phyloP scores from a whole-genome alignment of 1,140 invertebrate genomes.

The Danaus melanippus region DNA sequence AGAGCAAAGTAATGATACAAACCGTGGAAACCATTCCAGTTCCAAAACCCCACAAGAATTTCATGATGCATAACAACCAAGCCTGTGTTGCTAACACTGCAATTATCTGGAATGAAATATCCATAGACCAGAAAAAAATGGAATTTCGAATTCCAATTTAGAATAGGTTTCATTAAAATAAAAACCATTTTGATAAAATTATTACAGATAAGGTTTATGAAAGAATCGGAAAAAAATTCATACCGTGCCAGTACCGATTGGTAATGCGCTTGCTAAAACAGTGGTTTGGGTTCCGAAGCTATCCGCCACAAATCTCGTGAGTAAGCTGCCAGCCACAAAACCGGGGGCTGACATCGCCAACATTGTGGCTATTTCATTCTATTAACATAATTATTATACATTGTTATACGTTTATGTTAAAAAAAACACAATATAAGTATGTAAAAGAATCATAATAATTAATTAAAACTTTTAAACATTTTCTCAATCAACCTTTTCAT shows the following conservation, averaged over 20 bases:
- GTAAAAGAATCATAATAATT: no score
- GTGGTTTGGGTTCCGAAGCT: constrained; percentile 75
- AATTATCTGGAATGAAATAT: constrained; percentile 32
- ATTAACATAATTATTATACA: constrained; percentile 15
- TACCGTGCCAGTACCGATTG: constrained; percentile 69
- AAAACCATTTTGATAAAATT: no score
- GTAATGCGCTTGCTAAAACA: constrained; percentile 73
- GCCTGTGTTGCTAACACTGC: constrained; percentile 25
- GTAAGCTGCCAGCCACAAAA: constrained; percentile 74
- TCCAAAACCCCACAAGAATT: constrained; percentile 54
- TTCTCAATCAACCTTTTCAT: no score
- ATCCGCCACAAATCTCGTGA: constrained; percentile 74
- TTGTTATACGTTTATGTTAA: no score
- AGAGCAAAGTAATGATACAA: constrained; percentile 26
- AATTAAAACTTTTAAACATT: no score
- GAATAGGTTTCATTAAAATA: no score
- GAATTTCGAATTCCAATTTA: no score
- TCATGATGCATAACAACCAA: constrained; percentile 67
- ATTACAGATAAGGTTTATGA: no score
- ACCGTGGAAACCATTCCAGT: constrained; percentile 51
- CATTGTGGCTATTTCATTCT: constrained; percentile 76
- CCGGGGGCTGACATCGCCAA: constrained; percentile 78
- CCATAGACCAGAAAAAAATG: no score
- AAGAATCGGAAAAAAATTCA: constrained; percentile 17
- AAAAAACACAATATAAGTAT: no score